Evolutionary conservation across 2,888 invertebrate species (phyloP).

Genomic region (Polydesmus complanatus): DNA sequence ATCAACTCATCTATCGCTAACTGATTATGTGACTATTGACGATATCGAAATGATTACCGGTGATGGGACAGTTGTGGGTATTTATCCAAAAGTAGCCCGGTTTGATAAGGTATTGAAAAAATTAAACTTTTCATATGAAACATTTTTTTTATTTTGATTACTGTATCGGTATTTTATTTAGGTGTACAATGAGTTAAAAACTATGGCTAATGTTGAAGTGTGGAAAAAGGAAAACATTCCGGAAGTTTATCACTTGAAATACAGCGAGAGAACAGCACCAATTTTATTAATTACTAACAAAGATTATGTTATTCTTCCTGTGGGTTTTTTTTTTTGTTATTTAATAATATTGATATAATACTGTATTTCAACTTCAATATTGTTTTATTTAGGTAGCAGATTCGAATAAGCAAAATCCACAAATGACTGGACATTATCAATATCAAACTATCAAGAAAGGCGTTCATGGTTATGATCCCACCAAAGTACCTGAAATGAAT

Average conservation of each 20-base stretch:
- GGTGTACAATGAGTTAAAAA: neutral
- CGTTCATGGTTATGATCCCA: slow-evolving; percentile 5
- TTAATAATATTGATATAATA: neutral
- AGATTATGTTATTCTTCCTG: neutral
- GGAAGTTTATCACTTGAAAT: neutral
- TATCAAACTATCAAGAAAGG: neutral
- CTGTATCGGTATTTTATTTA: neutral
- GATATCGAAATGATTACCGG: neutral
- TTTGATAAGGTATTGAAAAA: neutral
- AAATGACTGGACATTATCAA: neutral
- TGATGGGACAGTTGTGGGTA: neutral
- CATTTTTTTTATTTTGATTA: neutral
- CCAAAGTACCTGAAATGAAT: slow-evolving; percentile 3
- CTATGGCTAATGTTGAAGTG: neutral
- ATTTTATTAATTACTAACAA: neutral
- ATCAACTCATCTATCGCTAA: neutral
- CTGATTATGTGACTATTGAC: neutral
- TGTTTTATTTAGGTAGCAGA: neutral
- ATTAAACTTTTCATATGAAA: neutral
- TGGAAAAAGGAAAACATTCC: neutral
- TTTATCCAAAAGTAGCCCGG: neutral
- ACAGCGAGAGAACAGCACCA: neutral
- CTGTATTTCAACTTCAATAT: neutral
- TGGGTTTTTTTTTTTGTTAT: too few relatives aligned
- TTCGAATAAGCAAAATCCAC: slow-evolving; percentile 6